Conservation (phyloP, 2,113 vertebrate genomes). For the Pseudois nayaur region DNA sequence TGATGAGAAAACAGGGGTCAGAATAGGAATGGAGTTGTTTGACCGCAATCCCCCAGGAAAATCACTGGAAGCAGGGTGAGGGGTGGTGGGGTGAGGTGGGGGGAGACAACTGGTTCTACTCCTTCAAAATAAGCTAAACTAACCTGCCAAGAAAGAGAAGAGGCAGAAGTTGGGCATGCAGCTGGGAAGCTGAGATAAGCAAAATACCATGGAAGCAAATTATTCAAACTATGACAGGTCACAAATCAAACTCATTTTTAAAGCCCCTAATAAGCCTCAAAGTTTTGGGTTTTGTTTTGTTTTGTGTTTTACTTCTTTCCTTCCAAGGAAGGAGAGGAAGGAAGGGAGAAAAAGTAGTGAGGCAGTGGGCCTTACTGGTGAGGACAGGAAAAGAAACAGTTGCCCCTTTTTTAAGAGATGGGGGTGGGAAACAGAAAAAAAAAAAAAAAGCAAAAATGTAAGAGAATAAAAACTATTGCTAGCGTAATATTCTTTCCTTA, state of each 20-base stretch:
- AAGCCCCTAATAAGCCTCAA: conserved; percentile 31
- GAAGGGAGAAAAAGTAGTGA: not conserved
- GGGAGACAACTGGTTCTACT: not conserved
- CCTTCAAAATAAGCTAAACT: conserved; percentile 22
- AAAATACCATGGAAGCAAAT: conserved; percentile 52
- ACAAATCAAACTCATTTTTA: conserved; percentile 61
- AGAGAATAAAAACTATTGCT: not conserved
- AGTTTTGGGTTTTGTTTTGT: not conserved
- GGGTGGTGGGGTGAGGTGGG: not conserved
- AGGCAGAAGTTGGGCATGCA: conserved; percentile 1
- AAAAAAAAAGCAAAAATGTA: not conserved
- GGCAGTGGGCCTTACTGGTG: not conserved
- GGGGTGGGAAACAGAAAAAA: not conserved
- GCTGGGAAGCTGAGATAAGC: conserved; percentile 53
- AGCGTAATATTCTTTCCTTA: not conserved
- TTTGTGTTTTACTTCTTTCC: conserved; percentile 1
- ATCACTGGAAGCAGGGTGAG: not conserved
- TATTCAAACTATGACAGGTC: conserved; percentile 55
- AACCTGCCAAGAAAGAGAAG: conserved; percentile 3
- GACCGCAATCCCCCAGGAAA: not conserved
- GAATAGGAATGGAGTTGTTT: conserved; percentile 1
- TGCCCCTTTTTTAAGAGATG: not conserved
- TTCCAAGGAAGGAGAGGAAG: not conserved
- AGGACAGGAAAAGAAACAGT: not conserved
- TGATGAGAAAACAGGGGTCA: not conserved